These are phyloP conservation scores for Lamprologus tigripictilis DNA, from an alignment of 2,113 vertebrate species.

Conservation along the genomic window DNA sequence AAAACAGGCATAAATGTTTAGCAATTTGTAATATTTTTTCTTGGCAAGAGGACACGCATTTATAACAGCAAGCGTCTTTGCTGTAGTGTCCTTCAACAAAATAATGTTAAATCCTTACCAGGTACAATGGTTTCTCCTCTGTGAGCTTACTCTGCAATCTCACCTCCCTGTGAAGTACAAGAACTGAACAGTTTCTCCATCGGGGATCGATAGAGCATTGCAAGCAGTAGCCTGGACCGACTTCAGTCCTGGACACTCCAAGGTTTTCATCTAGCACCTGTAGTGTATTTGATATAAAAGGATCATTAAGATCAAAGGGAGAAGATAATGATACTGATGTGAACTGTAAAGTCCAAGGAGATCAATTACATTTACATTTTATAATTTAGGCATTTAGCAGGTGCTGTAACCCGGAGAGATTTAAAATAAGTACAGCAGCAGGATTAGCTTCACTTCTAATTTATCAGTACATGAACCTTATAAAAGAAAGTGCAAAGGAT, in stretches of 20 bases:
- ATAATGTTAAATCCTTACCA: constrained; percentile 4
- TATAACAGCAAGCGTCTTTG: not conserved
- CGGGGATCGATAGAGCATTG: constrained; percentile 1
- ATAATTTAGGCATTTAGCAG: constrained; percentile 41
- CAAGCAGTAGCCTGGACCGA: not conserved
- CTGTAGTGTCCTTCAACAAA: constrained; percentile 28
- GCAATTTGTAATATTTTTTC: not conserved
- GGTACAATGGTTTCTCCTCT: not conserved
- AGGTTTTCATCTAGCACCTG: constrained; percentile 34
- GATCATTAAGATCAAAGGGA: constrained; percentile 41
- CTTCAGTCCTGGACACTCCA: not conserved
- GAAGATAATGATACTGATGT: constrained; percentile 27
- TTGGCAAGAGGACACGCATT: not conserved
- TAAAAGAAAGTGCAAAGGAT: not conserved
- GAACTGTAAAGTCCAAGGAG: constrained; percentile 17
- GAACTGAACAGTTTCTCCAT: constrained; percentile 2
- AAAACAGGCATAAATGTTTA: not conserved
- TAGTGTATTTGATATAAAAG: constrained; percentile 34
- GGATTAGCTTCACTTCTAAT: constrained; percentile 1
- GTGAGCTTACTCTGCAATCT: constrained; percentile 19
- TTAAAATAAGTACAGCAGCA: not conserved
- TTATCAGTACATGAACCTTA: not conserved
- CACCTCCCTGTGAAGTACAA: not conserved
- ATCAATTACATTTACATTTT: constrained; percentile 53
- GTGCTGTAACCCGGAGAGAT: not conserved